A percentile compares a stretch with the other conserved stretches of the same genome.
phyloP scores from a whole-genome alignment of 2,113 vertebrate species.

The Mormyrus lacerda region DNA sequence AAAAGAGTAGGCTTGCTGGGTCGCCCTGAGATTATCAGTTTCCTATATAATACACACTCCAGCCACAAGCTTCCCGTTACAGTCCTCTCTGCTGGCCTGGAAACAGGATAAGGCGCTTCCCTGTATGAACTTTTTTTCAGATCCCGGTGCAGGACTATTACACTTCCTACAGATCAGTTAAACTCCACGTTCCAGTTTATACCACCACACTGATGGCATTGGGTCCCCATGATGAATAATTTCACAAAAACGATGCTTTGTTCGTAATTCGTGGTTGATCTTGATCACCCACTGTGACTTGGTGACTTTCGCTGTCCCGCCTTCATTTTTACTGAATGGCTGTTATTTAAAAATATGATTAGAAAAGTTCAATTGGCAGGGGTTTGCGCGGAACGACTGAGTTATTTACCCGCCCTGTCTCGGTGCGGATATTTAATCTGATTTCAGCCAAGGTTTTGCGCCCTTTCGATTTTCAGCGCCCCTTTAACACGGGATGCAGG shows the following conservation, averaged over 20 bases:
- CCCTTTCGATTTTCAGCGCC: neutral
- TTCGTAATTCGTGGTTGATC: neutral
- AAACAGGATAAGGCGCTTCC: slow-evolving; percentile 23
- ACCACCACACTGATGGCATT: neutral
- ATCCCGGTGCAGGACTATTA: neutral
- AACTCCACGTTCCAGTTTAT: neutral
- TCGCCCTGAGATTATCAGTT: slow-evolving; percentile 22
- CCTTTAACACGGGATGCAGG: neutral
- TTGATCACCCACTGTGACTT: neutral
- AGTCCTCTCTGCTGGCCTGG: slow-evolving; percentile 22
- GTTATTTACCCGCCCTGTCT: neutral
- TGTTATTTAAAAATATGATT: neutral
- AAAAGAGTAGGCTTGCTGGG: neutral
- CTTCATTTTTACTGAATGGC: neutral
- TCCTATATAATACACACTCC: slow-evolving; percentile 26
- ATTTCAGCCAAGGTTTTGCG: neutral
- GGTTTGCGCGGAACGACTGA: neutral
- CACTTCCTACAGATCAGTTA: neutral
- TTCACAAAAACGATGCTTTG: neutral
- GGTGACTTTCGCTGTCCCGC: neutral
- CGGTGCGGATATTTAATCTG: neutral
- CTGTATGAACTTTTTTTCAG: neutral
- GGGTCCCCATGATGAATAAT: neutral
- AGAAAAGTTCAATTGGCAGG: neutral
- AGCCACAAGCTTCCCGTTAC: slow-evolving; percentile 26